phyloP scores from a whole-genome alignment of 1,140 invertebrate genomes.

The Acromyrmex heyeri region DNA sequence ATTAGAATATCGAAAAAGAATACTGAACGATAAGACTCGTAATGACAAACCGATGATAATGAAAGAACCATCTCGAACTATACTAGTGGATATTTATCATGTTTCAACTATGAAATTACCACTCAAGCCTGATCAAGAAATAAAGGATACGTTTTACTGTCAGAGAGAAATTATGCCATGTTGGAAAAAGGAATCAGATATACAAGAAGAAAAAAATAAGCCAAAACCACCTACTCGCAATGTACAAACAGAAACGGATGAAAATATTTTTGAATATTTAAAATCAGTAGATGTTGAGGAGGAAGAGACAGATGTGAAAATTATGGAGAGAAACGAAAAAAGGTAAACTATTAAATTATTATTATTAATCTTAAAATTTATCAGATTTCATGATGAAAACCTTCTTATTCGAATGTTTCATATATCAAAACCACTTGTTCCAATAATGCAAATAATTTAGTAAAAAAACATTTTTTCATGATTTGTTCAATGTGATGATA shows the following conservation, averaged over 20 bases:
- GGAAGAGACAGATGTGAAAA: background rate
- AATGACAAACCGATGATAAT: conserved; percentile 68
- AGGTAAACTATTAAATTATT: conserved; percentile 45
- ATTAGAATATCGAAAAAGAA: too few relatives aligned
- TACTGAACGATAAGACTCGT: conserved; percentile 68
- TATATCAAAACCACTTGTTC: background rate
- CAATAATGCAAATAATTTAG: background rate
- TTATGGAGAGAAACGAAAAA: conserved; percentile 22
- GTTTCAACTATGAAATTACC: conserved; percentile 71
- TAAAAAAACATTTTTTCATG: background rate
- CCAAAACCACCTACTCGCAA: conserved; percentile 71
- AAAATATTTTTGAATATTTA: conserved; percentile 78
- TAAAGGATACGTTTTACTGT: conserved; percentile 55
- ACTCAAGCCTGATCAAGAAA: too few relatives aligned
- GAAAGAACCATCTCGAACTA: conserved; percentile 77
- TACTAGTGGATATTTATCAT: conserved; percentile 78
- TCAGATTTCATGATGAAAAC: background rate
- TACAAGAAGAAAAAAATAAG: conserved; percentile 77
- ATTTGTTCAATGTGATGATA: background rate
- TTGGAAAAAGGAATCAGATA: conserved; percentile 73
- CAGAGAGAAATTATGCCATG: conserved; percentile 77
- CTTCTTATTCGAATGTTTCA: background rate
- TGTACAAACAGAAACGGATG: conserved; percentile 75
- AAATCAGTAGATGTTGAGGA: conserved; percentile 2
- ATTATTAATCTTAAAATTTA: conserved; percentile 18